Percentiles rank a stretch among this genome's conserved stretches.
Evolutionary conservation across 2,797 vertebrate species (phyloP).

Genomic region (Megalops cyprinoides): DNA sequence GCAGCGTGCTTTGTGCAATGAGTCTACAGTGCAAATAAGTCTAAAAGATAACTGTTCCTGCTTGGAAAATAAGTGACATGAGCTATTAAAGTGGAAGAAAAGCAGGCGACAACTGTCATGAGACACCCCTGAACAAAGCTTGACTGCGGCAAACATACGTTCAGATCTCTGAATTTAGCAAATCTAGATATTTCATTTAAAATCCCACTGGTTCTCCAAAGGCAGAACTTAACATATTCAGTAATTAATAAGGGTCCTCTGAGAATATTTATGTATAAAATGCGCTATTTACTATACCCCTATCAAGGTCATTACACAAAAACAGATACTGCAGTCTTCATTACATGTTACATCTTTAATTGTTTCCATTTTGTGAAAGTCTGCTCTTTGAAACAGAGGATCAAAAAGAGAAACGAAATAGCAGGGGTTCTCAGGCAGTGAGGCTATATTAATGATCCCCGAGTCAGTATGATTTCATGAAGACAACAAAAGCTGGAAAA

Average conservation of each 20-base stretch:
- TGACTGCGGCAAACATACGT: not conserved
- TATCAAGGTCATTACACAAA: not conserved
- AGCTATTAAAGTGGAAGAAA: not conserved
- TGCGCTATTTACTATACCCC: conserved; percentile 14
- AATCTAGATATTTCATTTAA: not conserved
- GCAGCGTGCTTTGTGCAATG: not conserved
- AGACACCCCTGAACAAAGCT: not conserved
- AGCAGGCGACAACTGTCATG: not conserved
- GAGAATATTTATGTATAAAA: conserved; percentile 19
- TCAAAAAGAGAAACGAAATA: too few species aligned
- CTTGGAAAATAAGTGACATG: not conserved
- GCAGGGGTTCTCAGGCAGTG: not conserved
- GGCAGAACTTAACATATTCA: conserved; percentile 20
- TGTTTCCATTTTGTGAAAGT: not conserved
- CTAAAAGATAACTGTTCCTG: not conserved
- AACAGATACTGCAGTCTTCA: not conserved
- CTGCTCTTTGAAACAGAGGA: not conserved
- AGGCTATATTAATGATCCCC: not conserved
- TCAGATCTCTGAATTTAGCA: not conserved
- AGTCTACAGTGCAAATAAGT: not conserved
- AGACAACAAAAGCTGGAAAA: too few species aligned
- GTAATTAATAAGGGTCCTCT: conserved; percentile 19
- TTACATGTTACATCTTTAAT: not conserved
- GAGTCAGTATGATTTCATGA: not conserved
- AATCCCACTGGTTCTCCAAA: conserved; percentile 1